Evolutionary conservation across 2,888 invertebrate species (phyloP).

Genomic region (Drosophila ustulata): DNA sequence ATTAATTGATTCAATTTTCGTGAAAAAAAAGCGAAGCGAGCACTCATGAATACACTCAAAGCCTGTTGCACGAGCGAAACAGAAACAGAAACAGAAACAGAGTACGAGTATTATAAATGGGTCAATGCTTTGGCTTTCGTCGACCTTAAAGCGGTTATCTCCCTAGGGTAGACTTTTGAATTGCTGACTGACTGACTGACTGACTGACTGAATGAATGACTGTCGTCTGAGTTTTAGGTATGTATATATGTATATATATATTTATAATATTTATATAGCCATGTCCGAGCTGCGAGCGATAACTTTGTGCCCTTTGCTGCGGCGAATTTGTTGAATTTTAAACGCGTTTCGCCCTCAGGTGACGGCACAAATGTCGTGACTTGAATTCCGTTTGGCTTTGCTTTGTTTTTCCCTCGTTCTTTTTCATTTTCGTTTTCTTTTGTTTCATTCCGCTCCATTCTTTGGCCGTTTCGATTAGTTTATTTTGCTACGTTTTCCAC

Average conservation of each 20-base stretch:
- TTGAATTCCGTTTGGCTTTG: slow-evolving; percentile 54
- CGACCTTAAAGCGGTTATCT: slow-evolving; percentile 2
- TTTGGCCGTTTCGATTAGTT: slow-evolving; percentile 7
- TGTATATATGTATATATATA: not conserved
- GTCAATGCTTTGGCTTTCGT: slow-evolving; percentile 3
- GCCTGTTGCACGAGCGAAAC: not conserved
- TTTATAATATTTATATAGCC: slow-evolving; percentile 26
- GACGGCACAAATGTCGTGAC: slow-evolving; percentile 55
- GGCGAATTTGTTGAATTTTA: slow-evolving; percentile 57
- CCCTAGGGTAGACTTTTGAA: slow-evolving; percentile 3
- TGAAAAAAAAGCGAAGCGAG: not conserved
- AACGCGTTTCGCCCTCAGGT: slow-evolving; percentile 54
- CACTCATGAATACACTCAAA: not conserved
- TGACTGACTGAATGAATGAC: not conserved
- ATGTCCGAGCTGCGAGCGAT: slow-evolving; percentile 26
- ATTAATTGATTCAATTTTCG: slow-evolving; percentile 5
- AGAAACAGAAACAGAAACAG: not conserved
- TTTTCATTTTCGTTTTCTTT: slow-evolving; percentile 13
- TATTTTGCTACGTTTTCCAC: slow-evolving; percentile 10
- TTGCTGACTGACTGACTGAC: not conserved
- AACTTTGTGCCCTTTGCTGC: slow-evolving; percentile 39
- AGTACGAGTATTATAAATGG: not conserved
- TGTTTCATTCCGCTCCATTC: not conserved
- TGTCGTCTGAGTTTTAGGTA: not conserved
- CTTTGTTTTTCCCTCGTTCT: not conserved